Evolutionary conservation across 2,797 vertebrate species (phyloP).

Genomic region (Xiphorhynchus erythropygius): DNA sequence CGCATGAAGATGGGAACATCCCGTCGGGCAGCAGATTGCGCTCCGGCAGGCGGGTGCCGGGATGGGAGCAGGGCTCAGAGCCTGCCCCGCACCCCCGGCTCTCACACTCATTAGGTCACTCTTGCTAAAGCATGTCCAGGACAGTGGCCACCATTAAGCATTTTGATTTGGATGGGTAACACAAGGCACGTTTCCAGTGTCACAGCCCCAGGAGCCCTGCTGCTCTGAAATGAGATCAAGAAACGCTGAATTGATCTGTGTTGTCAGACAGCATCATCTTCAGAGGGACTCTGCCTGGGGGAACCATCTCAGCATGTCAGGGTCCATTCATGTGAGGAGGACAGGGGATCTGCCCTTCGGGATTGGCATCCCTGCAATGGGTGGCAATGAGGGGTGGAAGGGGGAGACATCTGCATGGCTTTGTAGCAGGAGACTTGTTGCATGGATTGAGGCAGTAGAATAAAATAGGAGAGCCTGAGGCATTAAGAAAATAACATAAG

Average conservation of each 20-base stretch:
- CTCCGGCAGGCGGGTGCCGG: accelerated
- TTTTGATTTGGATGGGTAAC: background rate
- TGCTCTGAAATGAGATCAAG: background rate
- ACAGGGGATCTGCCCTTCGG: background rate
- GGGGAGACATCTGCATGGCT: background rate
- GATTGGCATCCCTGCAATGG: background rate
- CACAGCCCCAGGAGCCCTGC: background rate
- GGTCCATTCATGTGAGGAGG: background rate
- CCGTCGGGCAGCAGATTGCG: background rate
- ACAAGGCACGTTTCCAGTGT: background rate
- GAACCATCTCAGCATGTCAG: background rate
- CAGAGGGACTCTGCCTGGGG: background rate
- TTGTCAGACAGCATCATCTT: slow-evolving; percentile 27
- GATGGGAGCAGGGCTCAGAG: background rate
- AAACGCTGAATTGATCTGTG: background rate
- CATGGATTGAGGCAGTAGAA: accelerated
- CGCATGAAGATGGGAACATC: background rate
- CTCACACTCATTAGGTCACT: accelerated
- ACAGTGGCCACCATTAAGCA: background rate
- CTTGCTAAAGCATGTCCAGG: background rate
- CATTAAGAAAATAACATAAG: background rate
- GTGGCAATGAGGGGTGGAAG: background rate
- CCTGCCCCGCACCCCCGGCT: background rate
- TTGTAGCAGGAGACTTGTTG: background rate
- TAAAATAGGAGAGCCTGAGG: background rate